phyloP scores from a whole-genome alignment of 2,888 invertebrate genomes.

The Rhingia campestris region DNA sequence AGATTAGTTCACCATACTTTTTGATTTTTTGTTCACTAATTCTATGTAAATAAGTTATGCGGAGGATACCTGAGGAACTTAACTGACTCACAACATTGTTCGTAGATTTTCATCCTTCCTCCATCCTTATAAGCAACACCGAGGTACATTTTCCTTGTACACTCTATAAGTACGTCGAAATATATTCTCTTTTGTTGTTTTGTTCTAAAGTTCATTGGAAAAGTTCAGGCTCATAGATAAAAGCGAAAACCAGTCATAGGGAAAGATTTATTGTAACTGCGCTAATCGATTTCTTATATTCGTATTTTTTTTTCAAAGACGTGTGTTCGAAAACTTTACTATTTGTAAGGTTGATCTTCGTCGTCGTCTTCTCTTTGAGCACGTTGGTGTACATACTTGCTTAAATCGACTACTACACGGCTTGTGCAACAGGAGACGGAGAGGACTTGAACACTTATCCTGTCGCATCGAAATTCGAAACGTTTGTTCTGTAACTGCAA shows the following conservation, averaged over 20 bases:
- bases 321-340: slow-evolving; percentile 48
- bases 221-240: slow-evolving; percentile 59
- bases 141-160: not conserved
- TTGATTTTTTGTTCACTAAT: too few species aligned
- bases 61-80: too few species aligned
- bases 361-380: too few species aligned
- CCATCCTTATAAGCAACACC: too few species aligned
- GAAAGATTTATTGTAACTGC: slow-evolving; percentile 63
- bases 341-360: not conserved
- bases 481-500: slow-evolving; percentile 39
- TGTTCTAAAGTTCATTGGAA: slow-evolving; percentile 1
- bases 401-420: not conserved
- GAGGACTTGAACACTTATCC: slow-evolving; percentile 27
- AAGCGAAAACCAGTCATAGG: slow-evolving; percentile 45
- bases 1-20: too few species aligned
- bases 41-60: too few species aligned
- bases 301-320: slow-evolving; percentile 40
- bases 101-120: too few species aligned
- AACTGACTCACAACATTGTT: too few species aligned
- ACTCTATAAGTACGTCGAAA: not conserved
- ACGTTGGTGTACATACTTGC: not conserved
- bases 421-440: slow-evolving; percentile 49
- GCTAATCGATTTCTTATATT: slow-evolving; percentile 62
- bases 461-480: slow-evolving; percentile 41
- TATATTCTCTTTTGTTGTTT: not conserved